Percentiles rank a stretch among this genome's conserved stretches.
phyloP scores from a whole-genome alignment of 1,140 invertebrate species.

The Drosophila pachea region DNA sequence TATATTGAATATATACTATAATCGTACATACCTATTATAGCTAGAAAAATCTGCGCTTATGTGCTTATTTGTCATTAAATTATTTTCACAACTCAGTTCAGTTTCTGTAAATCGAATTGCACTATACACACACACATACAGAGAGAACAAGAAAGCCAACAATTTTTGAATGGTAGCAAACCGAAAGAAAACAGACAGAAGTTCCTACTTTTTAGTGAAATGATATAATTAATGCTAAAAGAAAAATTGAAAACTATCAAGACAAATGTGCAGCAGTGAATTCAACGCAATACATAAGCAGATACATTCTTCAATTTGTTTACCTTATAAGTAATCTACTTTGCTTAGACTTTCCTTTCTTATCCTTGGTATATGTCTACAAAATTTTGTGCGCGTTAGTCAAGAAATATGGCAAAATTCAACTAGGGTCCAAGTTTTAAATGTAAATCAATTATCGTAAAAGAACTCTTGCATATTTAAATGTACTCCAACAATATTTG shows the following conservation, averaged over 20 bases:
- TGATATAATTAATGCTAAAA: conserved; percentile 40
- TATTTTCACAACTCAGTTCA: conserved; percentile 50
- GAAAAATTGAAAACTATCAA: conserved; percentile 34
- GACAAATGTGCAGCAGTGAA: conserved; percentile 66
- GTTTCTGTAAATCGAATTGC: conserved; percentile 47
- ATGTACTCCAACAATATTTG: conserved; percentile 29
- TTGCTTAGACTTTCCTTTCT: conserved; percentile 22
- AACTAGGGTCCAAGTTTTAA: conserved; percentile 77
- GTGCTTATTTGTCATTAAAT: conserved; percentile 47
- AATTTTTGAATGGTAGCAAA: too few species aligned
- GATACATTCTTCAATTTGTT: conserved; percentile 29
- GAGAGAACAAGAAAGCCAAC: neutral
- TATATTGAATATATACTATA: conserved; percentile 30
- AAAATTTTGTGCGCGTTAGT: conserved; percentile 57
- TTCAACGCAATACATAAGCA: conserved; percentile 45
- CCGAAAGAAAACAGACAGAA: conserved; percentile 57
- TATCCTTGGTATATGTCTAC: conserved; percentile 47
- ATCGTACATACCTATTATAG: conserved; percentile 55
- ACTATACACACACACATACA: conserved; percentile 30
- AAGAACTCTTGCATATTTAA: conserved; percentile 48
- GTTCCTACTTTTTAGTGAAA: conserved; percentile 77
- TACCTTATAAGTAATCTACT: conserved; percentile 30
- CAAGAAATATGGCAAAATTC: conserved; percentile 69
- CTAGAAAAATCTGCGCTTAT: conserved; percentile 66
- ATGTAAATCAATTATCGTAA: conserved; percentile 56